Base-by-base conservation (phyloP, 2,797 vertebrate species). In the Stomatorhinus walkeri region DNA sequence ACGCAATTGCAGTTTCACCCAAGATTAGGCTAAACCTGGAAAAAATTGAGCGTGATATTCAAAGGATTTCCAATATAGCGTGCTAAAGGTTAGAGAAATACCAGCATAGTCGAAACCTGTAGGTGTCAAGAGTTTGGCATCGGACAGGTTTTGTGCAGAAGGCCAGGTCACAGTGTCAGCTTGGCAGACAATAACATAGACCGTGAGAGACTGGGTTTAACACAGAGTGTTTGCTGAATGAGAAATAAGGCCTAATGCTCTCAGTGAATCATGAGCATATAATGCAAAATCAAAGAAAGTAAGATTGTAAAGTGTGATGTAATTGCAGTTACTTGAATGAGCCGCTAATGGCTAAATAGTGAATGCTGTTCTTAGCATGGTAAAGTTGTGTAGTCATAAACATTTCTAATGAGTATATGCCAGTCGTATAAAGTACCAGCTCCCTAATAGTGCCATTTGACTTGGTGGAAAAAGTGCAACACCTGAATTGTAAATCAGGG, bases 51-150 rank as follows among this genome's bases (percentile, higher is more conserved):
- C 1, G 5, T 5, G 1, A 40, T 40, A 81, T 46, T 81, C 40
- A 46, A 81, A 46, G 40, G 19, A 81, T 81, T 81, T 46, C 19
- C 16, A 81, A 22, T 19, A 46, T 43, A 81, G 10, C 16, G 0
- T 81, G 40, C 76, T 46, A 81, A 81, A 81, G 40, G 76, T 81
- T 81, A 81, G 7, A 19, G 40, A 81, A 46, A 81, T 81, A 81
- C 76, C 76, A 81, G 36, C 76, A 46, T 81, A 72, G 68, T 72
- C 68, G 40, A 72, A 72, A 81, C 36, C 76, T 46, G 76, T n/a
- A 43, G 40, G 76, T 81, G 76, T 81, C 76, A 81, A 46, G 76
- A 19, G 76, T 81, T 81, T 81, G 76, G 36, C 76, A 46, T 43
- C 8, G 40, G 76, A 81, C 76, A 81, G 76, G 76, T 46, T 81